Percentiles rank a stretch among this genome's conserved stretches.
Evolutionary conservation across 2,113 vertebrate species (phyloP).

Genomic region (Archocentrus centrarchus): DNA sequence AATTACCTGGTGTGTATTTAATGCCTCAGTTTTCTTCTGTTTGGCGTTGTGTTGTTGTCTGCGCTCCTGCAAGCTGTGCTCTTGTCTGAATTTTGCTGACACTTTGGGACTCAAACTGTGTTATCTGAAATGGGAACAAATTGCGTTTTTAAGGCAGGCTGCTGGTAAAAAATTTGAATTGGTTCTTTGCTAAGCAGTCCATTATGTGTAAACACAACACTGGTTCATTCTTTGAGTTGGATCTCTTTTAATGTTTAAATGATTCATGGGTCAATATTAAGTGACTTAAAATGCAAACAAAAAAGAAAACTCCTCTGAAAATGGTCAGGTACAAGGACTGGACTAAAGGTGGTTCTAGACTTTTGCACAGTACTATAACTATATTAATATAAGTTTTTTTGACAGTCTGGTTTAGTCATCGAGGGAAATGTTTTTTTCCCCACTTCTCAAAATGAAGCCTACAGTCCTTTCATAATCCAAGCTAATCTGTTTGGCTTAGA

Average conservation of each 20-base stretch:
- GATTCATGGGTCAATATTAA: neutral
- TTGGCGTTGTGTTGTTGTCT: no score
- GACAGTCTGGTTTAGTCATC: no score
- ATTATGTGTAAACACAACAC: neutral
- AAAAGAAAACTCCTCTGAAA: neutral
- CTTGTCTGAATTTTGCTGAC: neutral
- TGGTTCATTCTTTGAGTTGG: neutral
- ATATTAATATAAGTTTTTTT: no score
- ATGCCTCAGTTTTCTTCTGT: no score
- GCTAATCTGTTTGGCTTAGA: neutral
- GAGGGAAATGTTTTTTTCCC: no score
- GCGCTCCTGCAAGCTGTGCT: no score
- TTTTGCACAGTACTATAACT: no score
- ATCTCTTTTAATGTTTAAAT: neutral
- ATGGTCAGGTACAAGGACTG: no score
- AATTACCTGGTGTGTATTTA: no score
- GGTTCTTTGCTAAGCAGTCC: neutral
- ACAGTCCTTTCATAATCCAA: no score
- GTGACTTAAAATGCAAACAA: neutral
- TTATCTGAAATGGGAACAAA: neutral
- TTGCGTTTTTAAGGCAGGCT: neutral
- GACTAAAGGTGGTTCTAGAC: no score
- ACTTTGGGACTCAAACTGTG: neutral
- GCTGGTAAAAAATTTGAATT: neutral
- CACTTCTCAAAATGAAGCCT: no score